Evolutionary conservation across 2,113 vertebrate genomes (phyloP), one percentile per base, ranked within the genome.

Genomic region (Willisornis vidua): DNA sequence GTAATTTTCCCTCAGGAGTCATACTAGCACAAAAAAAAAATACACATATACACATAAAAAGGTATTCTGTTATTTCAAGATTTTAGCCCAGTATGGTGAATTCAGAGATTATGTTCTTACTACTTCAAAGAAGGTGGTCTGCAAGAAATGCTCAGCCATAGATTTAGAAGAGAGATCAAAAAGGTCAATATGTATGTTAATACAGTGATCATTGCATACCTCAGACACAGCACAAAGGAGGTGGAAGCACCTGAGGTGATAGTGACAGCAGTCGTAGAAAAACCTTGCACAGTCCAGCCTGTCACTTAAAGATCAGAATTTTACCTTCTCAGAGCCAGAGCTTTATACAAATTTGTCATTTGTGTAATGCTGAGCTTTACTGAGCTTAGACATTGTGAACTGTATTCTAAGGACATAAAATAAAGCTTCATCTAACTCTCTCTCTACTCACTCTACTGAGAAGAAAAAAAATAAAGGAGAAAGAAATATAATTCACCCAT

Each of bases 31-130:
- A 91, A 55, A 84, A 65, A 14, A 41, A 22, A 72, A 5, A 35
- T 3, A 6, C 13, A 41, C 5, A 24, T 1, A 3, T 7, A 19
- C 6, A 43, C 4, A 25, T 4, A 28, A 19, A 14, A 33, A 17
- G 4, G 0, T 28, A 2, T 33, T 25, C 29, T 45, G 15, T 22
- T 37, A 19, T 67, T 89, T 73, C 31, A 41, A 3, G 12, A 10
- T 12, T 57, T 77, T 65, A 58, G 12, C n/a, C 15, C 24, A 43
- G 6, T 10, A 37, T 22, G 7, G 14, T 72, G 7, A 51, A 58
- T 87, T 77, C 43, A 83, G 17, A 61, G 10, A 26, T 54, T 78
- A 48, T 61, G 15, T 77, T 74, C 14, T 63, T 31, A 75, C 9
- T 43, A 7, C 8, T 83, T 78, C 7, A 39, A 24, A 61, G 24